Percentiles rank a stretch among this genome's conserved stretches.
These are phyloP conservation scores for Campaea margaritaria DNA, from an alignment of 2,888 invertebrate species.

Conservation along the genomic window DNA sequence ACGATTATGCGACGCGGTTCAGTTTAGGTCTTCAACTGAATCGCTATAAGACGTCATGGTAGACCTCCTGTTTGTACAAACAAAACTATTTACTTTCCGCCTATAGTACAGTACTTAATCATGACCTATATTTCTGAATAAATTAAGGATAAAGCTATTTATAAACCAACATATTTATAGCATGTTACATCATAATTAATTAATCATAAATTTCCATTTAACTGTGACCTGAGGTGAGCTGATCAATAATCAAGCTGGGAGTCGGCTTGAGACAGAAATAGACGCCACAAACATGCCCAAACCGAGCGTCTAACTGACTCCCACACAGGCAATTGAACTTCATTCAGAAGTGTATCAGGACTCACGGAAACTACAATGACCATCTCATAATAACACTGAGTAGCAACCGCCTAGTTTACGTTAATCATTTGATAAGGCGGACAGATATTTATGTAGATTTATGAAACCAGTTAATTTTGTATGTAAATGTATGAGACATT, in stretches of 20 bases:
- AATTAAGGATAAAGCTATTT: too few relatives aligned
- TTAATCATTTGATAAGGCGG: neutral
- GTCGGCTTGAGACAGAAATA: slow-evolving; percentile 8
- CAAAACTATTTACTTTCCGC: too few relatives aligned
- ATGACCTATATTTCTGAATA: too few relatives aligned
- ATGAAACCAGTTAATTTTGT: slow-evolving; percentile 8
- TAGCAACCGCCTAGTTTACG: too few relatives aligned
- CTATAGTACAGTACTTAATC: too few relatives aligned
- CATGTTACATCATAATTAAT: too few relatives aligned
- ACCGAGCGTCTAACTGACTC: slow-evolving; percentile 7
- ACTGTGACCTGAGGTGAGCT: neutral
- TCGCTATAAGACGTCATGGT: too few relatives aligned
- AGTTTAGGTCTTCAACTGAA: too few relatives aligned
- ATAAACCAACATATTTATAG: too few relatives aligned
- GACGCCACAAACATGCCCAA: slow-evolving; percentile 1
- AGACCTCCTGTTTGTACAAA: neutral
- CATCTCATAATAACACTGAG: neutral
- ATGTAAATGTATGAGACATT: neutral
- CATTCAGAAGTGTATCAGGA: slow-evolving; percentile 2
- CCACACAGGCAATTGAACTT: slow-evolving; percentile 18
- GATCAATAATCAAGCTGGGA: slow-evolving; percentile 7
- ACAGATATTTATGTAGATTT: slow-evolving; percentile 20
- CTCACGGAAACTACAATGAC: slow-evolving; percentile 4
- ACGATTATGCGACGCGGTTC: too few relatives aligned
- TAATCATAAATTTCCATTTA: neutral